Conservation (phyloP, 35 echinoderm and acorn worm species). For the Holothuria glaberrima region DNA sequence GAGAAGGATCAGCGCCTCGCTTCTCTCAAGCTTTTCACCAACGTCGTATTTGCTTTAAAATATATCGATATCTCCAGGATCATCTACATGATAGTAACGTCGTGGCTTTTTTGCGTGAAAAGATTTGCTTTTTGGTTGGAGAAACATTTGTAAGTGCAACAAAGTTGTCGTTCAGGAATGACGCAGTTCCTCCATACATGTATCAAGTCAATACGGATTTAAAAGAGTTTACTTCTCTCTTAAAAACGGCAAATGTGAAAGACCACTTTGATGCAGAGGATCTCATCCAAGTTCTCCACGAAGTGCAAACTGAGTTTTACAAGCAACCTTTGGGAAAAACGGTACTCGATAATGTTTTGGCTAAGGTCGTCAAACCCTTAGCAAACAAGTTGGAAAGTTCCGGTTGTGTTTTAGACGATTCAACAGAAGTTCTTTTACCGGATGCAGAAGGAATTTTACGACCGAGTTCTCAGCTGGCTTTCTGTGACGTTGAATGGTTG, state of each 20-base stretch:
- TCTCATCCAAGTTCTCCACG: background rate
- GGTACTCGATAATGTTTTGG: slow-evolving; percentile 5
- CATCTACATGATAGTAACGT: background rate
- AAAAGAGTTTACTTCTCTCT: background rate
- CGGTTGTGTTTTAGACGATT: background rate
- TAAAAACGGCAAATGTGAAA: background rate
- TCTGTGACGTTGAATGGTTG: slow-evolving; percentile 76
- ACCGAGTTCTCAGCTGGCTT: slow-evolving; percentile 41
- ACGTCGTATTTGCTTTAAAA: too few relatives aligned
- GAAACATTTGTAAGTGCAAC: slow-evolving; percentile 3
- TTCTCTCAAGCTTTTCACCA: too few relatives aligned
- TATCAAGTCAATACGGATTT: background rate
- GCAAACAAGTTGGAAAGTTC: background rate
- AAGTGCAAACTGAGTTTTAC: background rate
- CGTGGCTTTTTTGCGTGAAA: background rate
- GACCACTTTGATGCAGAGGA: background rate
- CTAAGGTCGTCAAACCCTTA: slow-evolving; percentile 34
- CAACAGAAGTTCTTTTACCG: slow-evolving; percentile 39
- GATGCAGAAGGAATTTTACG: slow-evolving; percentile 41
- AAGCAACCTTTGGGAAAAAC: slow-evolving; percentile 8
- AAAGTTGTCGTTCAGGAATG: slow-evolving; percentile 3
- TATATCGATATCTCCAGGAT: background rate
- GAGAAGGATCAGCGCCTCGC: too few relatives aligned
- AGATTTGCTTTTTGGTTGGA: slow-evolving; percentile 2
- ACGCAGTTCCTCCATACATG: slow-evolving; percentile 25